Base-by-base conservation (phyloP, 2,888 invertebrate genomes). In the Cyclophora albipunctata region DNA sequence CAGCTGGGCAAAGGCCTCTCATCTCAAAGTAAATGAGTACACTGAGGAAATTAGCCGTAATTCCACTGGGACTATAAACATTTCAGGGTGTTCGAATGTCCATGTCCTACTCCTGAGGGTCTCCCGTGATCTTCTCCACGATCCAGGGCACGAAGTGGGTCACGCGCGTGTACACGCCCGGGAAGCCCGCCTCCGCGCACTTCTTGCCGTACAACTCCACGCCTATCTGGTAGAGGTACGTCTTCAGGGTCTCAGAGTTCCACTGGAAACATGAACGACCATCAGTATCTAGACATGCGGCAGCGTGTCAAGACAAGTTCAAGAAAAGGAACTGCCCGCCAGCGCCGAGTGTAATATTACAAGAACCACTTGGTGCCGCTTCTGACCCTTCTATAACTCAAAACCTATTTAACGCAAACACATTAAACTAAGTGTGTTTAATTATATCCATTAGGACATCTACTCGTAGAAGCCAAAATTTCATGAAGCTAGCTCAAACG, bases 201-300 rank as follows among this genome's bases (percentile, higher is more conserved):
- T 93, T 93, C 79, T 93, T 94, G 3, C 95, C 96, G 77, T 94
- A 96, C 0, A 95, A 96, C 0, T 96, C 96, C 47, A 96, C 93
- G 7, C 96, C 96, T 53, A 95, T 91, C 63, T 93, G 90, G 69
- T 92, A 91, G 82, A 90, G 81, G 59, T 67, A 75, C 0, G 79
- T 77, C 34, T 63, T 67, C 42, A 60, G 63, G 0, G 64, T 70
- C n/a, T 66, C 50, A 2, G 60, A 54, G 62, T 73, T 75, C 69
- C 73, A 81, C 89, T 89, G 78, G 0, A 67, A 73, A 52, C 46
- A 47, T 54, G 52, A 33, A 1, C 20, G 2, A 20, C 20, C 20
- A 20, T 20, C 20, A 20, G 20, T n/a, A n/a, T n/a, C n/a, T n/a
- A n/a, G n/a, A n/a, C n/a, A n/a, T n/a, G n/a, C n/a, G n/a, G n/a